Evolutionary conservation across 2,113 vertebrate genomes (phyloP).

Genomic region (Terrapene triunguis): DNA sequence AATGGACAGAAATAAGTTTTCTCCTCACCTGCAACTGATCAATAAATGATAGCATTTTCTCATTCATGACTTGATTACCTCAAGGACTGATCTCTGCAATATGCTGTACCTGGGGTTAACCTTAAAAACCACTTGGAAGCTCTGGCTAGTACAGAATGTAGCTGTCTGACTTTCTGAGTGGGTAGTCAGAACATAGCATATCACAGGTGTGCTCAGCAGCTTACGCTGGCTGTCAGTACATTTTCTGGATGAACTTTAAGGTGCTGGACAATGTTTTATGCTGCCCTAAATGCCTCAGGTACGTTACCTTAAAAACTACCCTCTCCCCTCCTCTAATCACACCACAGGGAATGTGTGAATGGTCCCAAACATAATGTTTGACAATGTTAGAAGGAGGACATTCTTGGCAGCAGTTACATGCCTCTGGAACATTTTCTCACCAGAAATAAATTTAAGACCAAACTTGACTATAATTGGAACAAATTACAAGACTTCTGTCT

Average conservation of each 20-base stretch:
- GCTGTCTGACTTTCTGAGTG: fast-evolving
- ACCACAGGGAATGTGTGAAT: fast-evolving
- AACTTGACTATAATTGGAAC: background rate
- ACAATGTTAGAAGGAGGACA: background rate
- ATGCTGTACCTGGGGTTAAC: background rate
- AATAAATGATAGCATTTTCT: background rate
- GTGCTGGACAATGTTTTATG: background rate
- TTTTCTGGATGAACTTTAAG: fast-evolving
- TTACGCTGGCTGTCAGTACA: background rate
- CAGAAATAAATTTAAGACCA: constrained; percentile 35
- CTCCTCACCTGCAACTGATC: background rate
- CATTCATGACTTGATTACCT: background rate
- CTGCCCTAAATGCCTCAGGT: background rate
- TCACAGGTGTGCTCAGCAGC: fast-evolving
- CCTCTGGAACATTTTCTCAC: background rate
- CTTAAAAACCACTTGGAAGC: background rate
- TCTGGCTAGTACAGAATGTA: background rate
- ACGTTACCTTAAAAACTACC: background rate
- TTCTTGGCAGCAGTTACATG: background rate
- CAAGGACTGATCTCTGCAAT: background rate
- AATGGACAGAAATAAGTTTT: background rate
- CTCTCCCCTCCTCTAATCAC: background rate
- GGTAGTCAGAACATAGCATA: background rate
- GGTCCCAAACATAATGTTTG: background rate
- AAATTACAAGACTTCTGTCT: background rate